Percentiles rank a stretch among this genome's conserved stretches.
Evolutionary conservation across 2,113 vertebrate genomes (phyloP).

Genomic region (Sapajus apella): DNA sequence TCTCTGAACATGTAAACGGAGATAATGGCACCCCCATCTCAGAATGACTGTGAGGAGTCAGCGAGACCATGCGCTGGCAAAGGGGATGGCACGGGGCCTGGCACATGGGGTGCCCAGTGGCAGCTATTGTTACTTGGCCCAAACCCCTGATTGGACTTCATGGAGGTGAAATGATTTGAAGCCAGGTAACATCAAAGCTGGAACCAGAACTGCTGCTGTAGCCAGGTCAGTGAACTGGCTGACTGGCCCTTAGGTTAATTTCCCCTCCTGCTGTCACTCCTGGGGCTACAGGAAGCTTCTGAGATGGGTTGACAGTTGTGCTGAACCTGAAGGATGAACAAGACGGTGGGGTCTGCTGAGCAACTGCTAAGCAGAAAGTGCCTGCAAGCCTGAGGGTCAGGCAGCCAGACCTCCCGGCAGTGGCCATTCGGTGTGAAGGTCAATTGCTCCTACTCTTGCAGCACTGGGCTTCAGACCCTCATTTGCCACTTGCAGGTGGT

Average conservation of each 20-base stretch:
- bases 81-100: neutral
- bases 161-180: neutral
- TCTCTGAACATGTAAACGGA: neutral
- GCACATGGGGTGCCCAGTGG: neutral
- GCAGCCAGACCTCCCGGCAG: no score
- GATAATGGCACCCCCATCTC: no score
- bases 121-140: neutral
- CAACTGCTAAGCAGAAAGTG: neutral
- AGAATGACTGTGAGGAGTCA: neutral
- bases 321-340: neutral
- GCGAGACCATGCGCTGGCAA: accelerated
- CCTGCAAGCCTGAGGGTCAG: neutral
- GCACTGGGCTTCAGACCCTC: neutral
- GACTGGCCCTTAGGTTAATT: no score
- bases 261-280: neutral
- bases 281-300: neutral
- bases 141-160: neutral
- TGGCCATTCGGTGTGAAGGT: neutral
- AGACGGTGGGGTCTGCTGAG: neutral
- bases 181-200: neutral
- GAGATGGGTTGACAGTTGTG: neutral
- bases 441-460: neutral
- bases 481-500: neutral
- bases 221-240: neutral
- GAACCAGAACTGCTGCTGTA: neutral